Evolutionary conservation across 2,888 invertebrate genomes (phyloP).

Genomic region (Periphyllus acericola): DNA sequence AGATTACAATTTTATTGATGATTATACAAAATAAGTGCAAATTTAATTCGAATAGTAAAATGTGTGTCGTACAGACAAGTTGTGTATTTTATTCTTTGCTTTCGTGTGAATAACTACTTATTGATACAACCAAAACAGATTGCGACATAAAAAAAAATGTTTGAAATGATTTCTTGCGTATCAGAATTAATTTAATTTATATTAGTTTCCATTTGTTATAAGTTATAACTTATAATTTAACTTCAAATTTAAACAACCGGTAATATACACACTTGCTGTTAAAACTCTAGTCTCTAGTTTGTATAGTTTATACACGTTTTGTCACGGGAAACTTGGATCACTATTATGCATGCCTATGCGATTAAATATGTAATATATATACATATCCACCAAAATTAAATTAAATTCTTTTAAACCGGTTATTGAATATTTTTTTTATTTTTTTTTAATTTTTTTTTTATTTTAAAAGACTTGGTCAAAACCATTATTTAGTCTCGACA

Average conservation of each 20-base stretch:
- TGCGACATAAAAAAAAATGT: background rate
- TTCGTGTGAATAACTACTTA: background rate
- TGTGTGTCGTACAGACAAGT: background rate
- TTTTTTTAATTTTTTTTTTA: too few relatives aligned
- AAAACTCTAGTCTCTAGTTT: background rate
- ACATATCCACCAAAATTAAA: background rate
- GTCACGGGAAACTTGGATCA: background rate
- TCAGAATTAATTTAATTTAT: background rate
- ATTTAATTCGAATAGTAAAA: background rate
- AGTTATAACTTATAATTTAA: background rate
- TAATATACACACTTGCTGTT: background rate
- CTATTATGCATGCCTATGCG: background rate
- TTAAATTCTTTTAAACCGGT: background rate
- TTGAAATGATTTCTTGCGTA: background rate
- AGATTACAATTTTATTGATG: background rate
- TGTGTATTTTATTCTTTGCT: background rate
- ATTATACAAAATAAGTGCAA: background rate
- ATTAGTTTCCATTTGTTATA: background rate
- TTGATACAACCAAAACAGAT: background rate
- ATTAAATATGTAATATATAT: background rate
- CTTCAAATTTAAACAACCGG: background rate
- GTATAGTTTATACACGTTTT: conserved; percentile 19
- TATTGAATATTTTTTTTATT: background rate
- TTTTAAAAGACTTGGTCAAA: too few relatives aligned
- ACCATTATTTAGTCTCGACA: too few relatives aligned